These are phyloP conservation scores for Heliconius ismenius DNA, from an alignment of 2,888 invertebrate genomes.

Conservation along the genomic window DNA sequence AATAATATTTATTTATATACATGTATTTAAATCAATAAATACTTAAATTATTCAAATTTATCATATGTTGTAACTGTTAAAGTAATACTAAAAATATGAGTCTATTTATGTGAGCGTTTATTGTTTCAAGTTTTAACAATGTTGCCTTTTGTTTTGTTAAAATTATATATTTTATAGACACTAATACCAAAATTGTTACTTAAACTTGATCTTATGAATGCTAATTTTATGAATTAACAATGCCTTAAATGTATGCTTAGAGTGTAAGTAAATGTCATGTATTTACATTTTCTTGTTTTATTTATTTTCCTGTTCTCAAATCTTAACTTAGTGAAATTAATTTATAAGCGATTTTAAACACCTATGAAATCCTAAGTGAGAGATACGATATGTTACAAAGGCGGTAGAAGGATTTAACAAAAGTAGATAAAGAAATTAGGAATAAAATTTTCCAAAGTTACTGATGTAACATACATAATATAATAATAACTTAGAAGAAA, in stretches of 20 bases:
- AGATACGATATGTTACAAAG: no score
- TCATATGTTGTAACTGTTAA: conserved; percentile 16
- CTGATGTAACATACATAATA: no score
- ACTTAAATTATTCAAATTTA: conserved; percentile 12
- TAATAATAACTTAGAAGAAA: no score
- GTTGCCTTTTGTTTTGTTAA: conserved; percentile 18
- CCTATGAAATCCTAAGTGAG: no score
- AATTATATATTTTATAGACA: conserved; percentile 20
- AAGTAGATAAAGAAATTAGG: no score
- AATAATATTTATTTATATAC: conserved; percentile 20
- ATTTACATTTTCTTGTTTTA: conserved; percentile 12
- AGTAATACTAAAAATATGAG: conserved; percentile 3
- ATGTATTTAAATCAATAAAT: conserved; percentile 9
- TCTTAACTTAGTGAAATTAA: background rate
- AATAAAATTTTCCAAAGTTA: no score
- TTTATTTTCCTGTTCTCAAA: background rate
- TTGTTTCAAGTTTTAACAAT: conserved; percentile 34
- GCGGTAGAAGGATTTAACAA: no score
- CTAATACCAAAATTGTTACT: conserved; percentile 33
- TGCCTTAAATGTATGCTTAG: conserved; percentile 49
- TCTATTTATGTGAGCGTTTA: conserved; percentile 38
- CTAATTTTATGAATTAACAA: conserved; percentile 9
- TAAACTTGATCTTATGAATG: conserved; percentile 33
- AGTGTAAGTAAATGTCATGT: conserved; percentile 39
- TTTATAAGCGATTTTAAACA: no score